Evolutionary conservation across 2,113 vertebrate species (phyloP), one percentile per base, ranked within the genome.

Genomic region (Brachypodius melanocephalos): DNA sequence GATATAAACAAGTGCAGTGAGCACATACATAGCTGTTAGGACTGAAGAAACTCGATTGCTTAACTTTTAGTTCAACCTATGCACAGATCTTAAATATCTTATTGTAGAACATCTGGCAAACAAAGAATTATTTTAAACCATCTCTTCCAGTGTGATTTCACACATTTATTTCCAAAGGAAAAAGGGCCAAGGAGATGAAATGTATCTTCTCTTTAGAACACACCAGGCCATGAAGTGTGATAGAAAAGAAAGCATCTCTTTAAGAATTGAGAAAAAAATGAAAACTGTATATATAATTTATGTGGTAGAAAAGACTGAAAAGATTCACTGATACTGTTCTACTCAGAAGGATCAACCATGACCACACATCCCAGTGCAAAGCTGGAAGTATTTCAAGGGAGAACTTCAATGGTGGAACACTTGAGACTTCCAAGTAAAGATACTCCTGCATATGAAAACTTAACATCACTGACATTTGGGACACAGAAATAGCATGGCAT

Each of bases 1-100:
- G 16, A 95, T 34, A 15, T 5, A 16, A 45, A 80, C 40, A 52
- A 58, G 9, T 19, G 76, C 22, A 59, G 32, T 2, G 16, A 54
- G 8, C 28, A 76, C 6, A 26, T 1, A 54, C 0, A 18, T 1
- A 46, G 26, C 1, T 81, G 20, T n/a, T 46, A 32, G 5, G 17
- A 67, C 32, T 38, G 18, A 54, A 67, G 18, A 67, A 19, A 68
- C 7, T 55, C 2, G 0, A 25, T 2, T 29, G 21, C 5, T 32
- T 55, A 18, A 55, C 16, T 85, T 69, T 59, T 31, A 69, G 11
- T 49, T 74, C 29, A 49, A 24, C 10, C 17, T 46, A 43, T 7
- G 14, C 10, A 63, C 9, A 6, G 9, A n/a, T 34, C 32, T 54
- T 40, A 8, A 73, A 17, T 54, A 76, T 26, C 38, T 69, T 59